Base-by-base conservation (phyloP, 2,888 invertebrate genomes). In the Torymus tubicola region DNA sequence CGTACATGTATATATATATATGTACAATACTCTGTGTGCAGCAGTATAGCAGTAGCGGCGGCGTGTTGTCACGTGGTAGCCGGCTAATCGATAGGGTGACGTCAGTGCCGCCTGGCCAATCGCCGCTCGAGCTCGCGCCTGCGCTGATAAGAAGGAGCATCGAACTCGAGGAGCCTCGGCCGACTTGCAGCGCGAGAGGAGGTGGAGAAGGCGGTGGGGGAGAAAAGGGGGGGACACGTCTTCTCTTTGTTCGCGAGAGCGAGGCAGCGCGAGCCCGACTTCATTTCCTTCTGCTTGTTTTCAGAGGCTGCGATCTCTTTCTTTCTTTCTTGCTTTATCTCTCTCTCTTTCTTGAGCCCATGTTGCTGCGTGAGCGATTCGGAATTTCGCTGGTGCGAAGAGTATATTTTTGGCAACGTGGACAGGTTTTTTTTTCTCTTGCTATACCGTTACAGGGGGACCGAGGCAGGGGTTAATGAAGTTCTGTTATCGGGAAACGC, bases 121-220 rank as follows among this genome's bases (percentile, higher is more conserved):
- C 73, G 65, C 53, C 21, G 61, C 8, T 60, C 79, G 77, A 81
- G 79, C 65, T 73, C 83, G 81, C 84, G 82, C 85, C 67, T 71
- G 84, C 83, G 82, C 86, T 87, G 89, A 89, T 89, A 89, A 88
- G 85, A 85, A 86, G 82, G 88, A 86, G 87, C 88, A 87, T 88
- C 88, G 89, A 89, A 89, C 88, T 87, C 84, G 81, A 72, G 77
- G 82, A 78, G 81, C 77, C 79, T 52, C 82, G 69, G 61, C n/a
- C 24, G 63, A 52, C 61, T 61, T 16, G 53, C 12, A 11, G 60
- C 71, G 11, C 64, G n/a, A 10, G 21, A 21, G 31, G 21, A 21
- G 21, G 21, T 21, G 21, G 21, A 21, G 21, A 2, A 2, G 21
- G 31, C 14, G 2, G 63, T n/a, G 31, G n/a, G 73, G 31, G 64